Evolutionary conservation across 2,113 vertebrate species (phyloP).

Genomic region (Pomatostomus ruficeps): DNA sequence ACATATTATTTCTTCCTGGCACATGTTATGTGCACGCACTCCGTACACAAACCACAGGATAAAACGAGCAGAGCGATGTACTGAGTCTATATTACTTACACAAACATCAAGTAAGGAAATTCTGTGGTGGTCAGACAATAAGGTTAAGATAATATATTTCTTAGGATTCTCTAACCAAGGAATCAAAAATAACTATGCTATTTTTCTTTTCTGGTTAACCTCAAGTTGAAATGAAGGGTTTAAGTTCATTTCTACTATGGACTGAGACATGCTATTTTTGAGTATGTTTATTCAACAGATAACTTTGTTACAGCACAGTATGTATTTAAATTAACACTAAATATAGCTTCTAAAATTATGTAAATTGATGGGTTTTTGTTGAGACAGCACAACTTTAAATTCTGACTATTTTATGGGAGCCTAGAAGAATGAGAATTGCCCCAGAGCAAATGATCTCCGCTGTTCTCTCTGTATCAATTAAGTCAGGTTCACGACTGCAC

Average conservation of each 20-base stretch:
- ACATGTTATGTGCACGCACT: neutral
- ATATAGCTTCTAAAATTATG: neutral
- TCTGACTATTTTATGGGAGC: neutral
- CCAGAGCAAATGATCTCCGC: neutral
- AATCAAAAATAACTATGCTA: slow-evolving; percentile 1
- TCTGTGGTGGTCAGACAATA: neutral
- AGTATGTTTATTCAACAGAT: slow-evolving; percentile 35
- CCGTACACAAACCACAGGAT: neutral
- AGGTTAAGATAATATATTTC: slow-evolving; percentile 24
- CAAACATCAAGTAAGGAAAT: slow-evolving; percentile 25
- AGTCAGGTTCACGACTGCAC: neutral
- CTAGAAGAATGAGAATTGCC: neutral
- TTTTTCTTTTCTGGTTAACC: slow-evolving; percentile 43
- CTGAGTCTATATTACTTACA: neutral
- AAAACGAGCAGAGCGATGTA: neutral
- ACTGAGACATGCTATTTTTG: slow-evolving; percentile 23
- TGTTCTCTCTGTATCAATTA: neutral
- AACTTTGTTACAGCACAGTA: neutral
- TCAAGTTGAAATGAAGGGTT: slow-evolving; percentile 38
- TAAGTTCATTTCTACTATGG: neutral
- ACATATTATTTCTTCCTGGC: neutral
- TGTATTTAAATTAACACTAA: slow-evolving; percentile 11
- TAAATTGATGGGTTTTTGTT: neutral
- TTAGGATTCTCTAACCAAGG: neutral
- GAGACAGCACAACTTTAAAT: neutral